These are phyloP conservation scores for Varecia variegata DNA, from an alignment of 2,797 vertebrate genomes.

Conservation along the genomic window DNA sequence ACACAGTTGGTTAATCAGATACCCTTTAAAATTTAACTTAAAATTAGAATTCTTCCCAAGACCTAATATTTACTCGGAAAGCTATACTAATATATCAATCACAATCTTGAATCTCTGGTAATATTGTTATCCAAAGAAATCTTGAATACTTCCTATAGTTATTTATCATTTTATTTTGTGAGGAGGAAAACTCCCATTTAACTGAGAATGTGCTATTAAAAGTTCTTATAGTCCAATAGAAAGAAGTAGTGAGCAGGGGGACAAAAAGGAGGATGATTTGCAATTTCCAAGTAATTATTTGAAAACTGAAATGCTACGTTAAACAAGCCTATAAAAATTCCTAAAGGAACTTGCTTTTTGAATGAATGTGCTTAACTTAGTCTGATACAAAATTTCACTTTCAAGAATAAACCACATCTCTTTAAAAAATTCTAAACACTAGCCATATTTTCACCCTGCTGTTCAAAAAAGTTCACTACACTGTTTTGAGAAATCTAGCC, in stretches of 20 bases:
- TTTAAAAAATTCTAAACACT: constrained; percentile 9
- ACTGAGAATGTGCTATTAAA: constrained; percentile 6
- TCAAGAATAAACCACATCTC: constrained; percentile 8
- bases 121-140: constrained; percentile 42
- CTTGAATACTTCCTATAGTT: not conserved
- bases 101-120: constrained; percentile 13
- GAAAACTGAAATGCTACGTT: not conserved
- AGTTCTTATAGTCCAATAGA: not conserved
- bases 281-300: constrained; percentile 26
- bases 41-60: constrained; percentile 33
- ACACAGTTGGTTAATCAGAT: not conserved
- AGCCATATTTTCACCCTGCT: not conserved
- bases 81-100: not conserved
- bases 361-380: not conserved
- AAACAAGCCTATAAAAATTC: not conserved
- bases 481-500: constrained; percentile 21
- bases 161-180: constrained; percentile 6
- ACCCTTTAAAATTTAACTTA: constrained; percentile 38
- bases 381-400: constrained; percentile 18
- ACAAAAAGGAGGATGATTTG: not conserved
- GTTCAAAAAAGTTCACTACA: not conserved
- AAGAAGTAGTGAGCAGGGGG: not conserved
- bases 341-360: not conserved
- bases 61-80: constrained; percentile 48
- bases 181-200: constrained; percentile 24